Evolutionary conservation across 2,888 invertebrate genomes (phyloP).

Genomic region (Spilarctia lutea): DNA sequence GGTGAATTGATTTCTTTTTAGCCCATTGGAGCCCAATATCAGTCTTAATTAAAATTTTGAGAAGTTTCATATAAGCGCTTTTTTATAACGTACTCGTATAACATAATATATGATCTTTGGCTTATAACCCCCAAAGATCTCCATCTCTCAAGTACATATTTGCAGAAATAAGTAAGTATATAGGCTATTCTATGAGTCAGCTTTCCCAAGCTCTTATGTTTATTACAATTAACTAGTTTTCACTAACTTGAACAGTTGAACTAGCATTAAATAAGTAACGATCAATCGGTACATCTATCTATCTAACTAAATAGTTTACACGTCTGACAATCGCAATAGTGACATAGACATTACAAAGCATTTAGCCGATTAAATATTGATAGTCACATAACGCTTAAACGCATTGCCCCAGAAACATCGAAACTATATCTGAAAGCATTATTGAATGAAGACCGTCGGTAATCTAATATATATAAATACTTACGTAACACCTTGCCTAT

Average conservation of each 20-base stretch:
- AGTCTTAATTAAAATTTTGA: background rate
- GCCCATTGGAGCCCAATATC: background rate
- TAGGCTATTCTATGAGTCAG: too few relatives aligned
- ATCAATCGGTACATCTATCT: background rate
- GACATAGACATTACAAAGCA: conserved; percentile 10
- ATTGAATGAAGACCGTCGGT: background rate
- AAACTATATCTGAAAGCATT: background rate
- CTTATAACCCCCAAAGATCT: too few relatives aligned
- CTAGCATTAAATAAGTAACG: background rate
- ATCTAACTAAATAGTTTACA: conserved; percentile 14
- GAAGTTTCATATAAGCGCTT: background rate
- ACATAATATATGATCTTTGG: background rate
- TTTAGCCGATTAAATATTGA: conserved; percentile 21
- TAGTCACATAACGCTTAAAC: background rate
- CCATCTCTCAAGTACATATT: too few relatives aligned
- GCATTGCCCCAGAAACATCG: background rate
- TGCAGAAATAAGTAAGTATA: too few relatives aligned
- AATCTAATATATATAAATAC: background rate
- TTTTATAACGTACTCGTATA: background rate
- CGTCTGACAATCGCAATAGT: conserved; percentile 6
- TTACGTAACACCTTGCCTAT: too few relatives aligned
- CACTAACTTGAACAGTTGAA: background rate
- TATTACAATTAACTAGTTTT: background rate
- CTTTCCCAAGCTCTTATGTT: too few relatives aligned
- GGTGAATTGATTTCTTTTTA: background rate